These are phyloP conservation scores for Lamproptera curius DNA, from an alignment of 2,888 invertebrate genomes.

Conservation along the genomic window DNA sequence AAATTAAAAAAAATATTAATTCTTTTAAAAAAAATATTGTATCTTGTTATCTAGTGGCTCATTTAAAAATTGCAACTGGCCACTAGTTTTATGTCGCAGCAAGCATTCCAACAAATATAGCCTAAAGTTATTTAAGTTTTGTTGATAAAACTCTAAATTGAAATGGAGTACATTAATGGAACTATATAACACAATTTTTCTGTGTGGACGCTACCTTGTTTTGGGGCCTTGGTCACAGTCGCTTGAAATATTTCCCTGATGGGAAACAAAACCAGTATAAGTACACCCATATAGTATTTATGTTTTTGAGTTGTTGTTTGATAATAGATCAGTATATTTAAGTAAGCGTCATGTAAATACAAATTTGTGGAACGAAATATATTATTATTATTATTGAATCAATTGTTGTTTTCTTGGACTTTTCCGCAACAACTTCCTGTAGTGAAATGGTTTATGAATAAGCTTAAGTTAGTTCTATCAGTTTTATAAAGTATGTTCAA, in stretches of 20 bases:
- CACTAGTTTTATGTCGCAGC: constrained; percentile 39
- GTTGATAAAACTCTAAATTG: neutral
- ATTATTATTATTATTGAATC: constrained; percentile 60
- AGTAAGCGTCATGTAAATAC: constrained; percentile 74
- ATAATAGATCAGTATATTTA: constrained; percentile 58
- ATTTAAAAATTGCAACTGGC: constrained; percentile 25
- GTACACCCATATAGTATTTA: constrained; percentile 62
- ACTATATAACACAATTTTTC: neutral
- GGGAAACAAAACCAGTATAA: constrained; percentile 51
- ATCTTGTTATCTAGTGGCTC: constrained; percentile 28
- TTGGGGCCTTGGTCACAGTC: neutral
- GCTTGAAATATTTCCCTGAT: constrained; percentile 25
- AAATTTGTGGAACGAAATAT: constrained; percentile 71
- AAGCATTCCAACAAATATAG: constrained; percentile 62
- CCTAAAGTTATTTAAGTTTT: constrained; percentile 21
- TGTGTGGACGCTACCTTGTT: neutral
- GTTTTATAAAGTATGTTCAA: too few relatives aligned
- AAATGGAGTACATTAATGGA: neutral
- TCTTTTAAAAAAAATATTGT: constrained; percentile 28
- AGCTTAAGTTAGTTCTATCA: too few relatives aligned
- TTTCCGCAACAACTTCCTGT: too few relatives aligned
- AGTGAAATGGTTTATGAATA: too few relatives aligned
- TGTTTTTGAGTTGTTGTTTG: constrained; percentile 61
- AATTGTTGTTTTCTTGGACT: constrained; percentile 25
- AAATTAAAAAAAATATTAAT: constrained; percentile 27